These are phyloP conservation scores for Sericinus montela DNA, from an alignment of 2,888 invertebrate species.

Conservation along the genomic window DNA sequence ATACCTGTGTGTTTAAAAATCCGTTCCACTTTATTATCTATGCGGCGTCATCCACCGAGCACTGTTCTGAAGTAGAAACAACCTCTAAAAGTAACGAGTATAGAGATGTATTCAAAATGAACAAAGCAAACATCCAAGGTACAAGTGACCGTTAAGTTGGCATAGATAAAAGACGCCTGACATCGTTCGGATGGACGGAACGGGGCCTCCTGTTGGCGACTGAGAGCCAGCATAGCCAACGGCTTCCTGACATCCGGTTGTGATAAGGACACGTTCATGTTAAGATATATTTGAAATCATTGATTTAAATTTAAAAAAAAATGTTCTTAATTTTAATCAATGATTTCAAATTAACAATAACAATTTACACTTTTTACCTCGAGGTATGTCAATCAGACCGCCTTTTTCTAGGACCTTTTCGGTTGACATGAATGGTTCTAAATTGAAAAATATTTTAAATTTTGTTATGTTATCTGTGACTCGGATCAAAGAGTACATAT, in stretches of 20 bases:
- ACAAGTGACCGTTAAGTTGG: constrained; percentile 57
- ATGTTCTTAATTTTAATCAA: too few relatives aligned
- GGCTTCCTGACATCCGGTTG: constrained; percentile 3
- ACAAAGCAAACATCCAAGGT: constrained; percentile 53
- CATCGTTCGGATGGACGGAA: constrained; percentile 46
- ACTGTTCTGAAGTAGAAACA: constrained; percentile 14
- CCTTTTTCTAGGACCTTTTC: too few relatives aligned
- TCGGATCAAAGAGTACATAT: too few relatives aligned
- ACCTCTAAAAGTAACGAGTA: constrained; percentile 30
- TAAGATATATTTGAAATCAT: not conserved
- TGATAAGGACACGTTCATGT: not conserved
- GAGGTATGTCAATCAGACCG: too few relatives aligned
- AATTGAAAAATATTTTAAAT: too few relatives aligned
- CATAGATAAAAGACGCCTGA: constrained; percentile 55
- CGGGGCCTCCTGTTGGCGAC: constrained; percentile 29
- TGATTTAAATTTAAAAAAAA: too few relatives aligned
- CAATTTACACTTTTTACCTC: too few relatives aligned
- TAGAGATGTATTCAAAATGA: constrained; percentile 35
- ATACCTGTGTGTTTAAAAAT: not conserved
- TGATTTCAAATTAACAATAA: too few relatives aligned
- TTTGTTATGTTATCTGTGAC: too few relatives aligned
- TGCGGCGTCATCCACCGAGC: not conserved
- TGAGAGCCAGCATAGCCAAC: not conserved
- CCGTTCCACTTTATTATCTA: constrained; percentile 4
- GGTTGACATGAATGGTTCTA: too few relatives aligned